These are phyloP conservation scores for Columba janthina DNA, from an alignment of 2,113 vertebrate genomes.

Conservation along the genomic window DNA sequence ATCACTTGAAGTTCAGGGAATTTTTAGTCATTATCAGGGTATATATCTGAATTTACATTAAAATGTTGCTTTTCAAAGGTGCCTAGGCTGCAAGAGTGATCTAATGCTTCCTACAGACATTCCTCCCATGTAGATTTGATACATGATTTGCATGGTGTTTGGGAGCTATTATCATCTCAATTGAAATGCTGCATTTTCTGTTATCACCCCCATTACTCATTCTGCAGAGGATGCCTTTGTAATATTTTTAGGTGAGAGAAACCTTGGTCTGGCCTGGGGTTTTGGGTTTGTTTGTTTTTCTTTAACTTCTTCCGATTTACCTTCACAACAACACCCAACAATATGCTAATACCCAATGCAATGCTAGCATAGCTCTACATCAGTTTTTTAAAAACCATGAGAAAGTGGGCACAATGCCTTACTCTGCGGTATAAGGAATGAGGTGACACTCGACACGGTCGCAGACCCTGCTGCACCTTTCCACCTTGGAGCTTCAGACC, in stretches of 20 bases:
- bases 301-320: not conserved
- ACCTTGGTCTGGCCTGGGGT: accelerated
- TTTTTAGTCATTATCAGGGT: not conserved
- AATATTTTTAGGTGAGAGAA: not conserved
- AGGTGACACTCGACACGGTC: accelerated
- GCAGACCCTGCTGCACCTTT: not conserved
- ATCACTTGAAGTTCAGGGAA: not conserved
- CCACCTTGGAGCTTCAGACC: not conserved
- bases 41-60: not conserved
- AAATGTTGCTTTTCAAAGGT: not conserved
- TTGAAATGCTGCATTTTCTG: not conserved
- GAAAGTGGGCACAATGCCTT: not conserved
- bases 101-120: not conserved
- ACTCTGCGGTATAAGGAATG: accelerated
- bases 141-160: not conserved
- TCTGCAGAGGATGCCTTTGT: not conserved
- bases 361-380: not conserved
- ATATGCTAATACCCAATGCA: accelerated
- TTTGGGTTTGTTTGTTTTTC: not conserved
- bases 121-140: not conserved
- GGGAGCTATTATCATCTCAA: not conserved
- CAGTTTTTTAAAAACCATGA: not conserved
- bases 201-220: accelerated
- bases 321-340: not conserved
- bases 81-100: not conserved